Base-by-base conservation (phyloP, 1,140 invertebrate genomes). In the Pachypeltis micranthus region DNA sequence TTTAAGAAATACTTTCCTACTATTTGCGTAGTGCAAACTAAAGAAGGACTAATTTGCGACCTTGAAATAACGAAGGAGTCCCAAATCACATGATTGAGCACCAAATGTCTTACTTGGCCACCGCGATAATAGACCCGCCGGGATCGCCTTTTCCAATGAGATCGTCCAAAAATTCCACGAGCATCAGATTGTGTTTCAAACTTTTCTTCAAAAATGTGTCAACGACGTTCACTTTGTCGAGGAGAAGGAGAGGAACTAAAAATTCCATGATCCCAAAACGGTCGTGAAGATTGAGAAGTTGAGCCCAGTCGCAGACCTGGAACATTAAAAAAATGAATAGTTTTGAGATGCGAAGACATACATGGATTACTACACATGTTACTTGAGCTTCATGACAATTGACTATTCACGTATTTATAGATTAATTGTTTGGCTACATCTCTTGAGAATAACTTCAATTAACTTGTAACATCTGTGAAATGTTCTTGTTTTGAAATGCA, bases 161-260 rank as follows among this genome's bases (percentile, higher is more conserved):
- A 34, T 76, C 75, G 69, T 89, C 87, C 19, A 88, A 73, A 68
- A 81, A 83, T 39, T 73, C 71, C 0, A 88, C 74, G 10, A 86
- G 72, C 12, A 75, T 73, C 51, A 70, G 69, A 66, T 85, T 84
- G 61, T 83, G 78, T 7, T 78, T 66, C n/a, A 77, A 77, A 65
- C 79, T 81, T 44, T 77, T 75, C 39, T 69, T 68, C 59, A 88
- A 71, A 75, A 86, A 87, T 62, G 83, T 81, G 72, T 88, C 84
- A 44, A 83, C 79, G 26, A 85, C 68, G 67, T 77, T 80, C 25
- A 81, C 68, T 71, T 86, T 87, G 69, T 88, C 85, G 78, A 88
- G 85, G 14, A 89, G 73, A 67, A 89, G 75, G 21, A 90, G 72
- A 19, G 87, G 86, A 66, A 90, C 74, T 2, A 88, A 66, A 67